A percentile compares a stretch with the other conserved stretches of the same genome.
These are phyloP conservation scores for Dreissena rostriformis DNA, from an alignment of 1,140 invertebrate genomes.

Conservation along the genomic window DNA sequence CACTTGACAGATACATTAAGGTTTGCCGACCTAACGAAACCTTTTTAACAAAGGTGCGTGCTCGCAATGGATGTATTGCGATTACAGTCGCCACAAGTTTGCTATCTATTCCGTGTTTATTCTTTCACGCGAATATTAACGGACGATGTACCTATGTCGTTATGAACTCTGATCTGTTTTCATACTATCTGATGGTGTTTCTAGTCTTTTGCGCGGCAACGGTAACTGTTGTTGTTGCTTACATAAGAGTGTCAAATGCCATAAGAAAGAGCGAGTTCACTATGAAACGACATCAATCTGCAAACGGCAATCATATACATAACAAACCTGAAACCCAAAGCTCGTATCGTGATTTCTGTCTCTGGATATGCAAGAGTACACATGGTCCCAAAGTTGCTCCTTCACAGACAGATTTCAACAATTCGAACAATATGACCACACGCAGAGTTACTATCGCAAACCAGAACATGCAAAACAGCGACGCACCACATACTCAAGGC, in stretches of 20 bases:
- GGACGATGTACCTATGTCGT: background rate
- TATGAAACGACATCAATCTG: conserved; percentile 2
- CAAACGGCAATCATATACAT: background rate
- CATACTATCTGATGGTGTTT: conserved; percentile 6
- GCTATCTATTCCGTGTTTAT: background rate
- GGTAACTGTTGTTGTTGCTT: background rate
- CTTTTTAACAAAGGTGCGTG: background rate
- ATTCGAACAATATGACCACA: background rate
- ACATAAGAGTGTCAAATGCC: background rate
- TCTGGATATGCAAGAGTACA: background rate
- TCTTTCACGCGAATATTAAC: background rate
- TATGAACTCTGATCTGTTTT: background rate
- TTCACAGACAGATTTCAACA: background rate
- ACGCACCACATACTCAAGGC: no score
- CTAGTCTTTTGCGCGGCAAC: background rate
- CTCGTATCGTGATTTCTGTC: no score
- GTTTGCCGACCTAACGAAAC: conserved; percentile 5
- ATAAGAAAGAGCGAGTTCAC: background rate
- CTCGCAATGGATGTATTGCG: background rate
- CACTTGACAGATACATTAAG: conserved; percentile 18
- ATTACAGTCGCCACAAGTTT: background rate
- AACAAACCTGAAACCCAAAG: background rate
- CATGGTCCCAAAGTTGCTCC: background rate
- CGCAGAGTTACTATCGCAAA: background rate
- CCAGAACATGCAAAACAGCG: background rate